phyloP scores from a whole-genome alignment of 2,888 invertebrate genomes.

The Acrocyrtus sp. region DNA sequence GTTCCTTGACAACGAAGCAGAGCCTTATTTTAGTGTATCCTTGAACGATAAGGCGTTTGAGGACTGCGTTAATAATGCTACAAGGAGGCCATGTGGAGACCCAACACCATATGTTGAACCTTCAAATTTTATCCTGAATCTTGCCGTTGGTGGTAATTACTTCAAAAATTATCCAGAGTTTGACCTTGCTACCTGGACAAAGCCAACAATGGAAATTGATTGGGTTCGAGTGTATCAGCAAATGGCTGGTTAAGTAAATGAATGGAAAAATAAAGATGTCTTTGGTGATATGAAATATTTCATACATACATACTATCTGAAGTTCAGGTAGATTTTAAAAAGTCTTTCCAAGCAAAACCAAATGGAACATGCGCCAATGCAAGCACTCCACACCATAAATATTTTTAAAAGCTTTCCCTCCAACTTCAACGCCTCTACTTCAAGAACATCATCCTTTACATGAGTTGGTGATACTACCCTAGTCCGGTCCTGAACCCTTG shows the following conservation, averaged over 20 bases:
- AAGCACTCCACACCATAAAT: background rate
- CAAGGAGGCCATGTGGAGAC: constrained; percentile 52
- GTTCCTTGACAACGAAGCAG: constrained; percentile 58
- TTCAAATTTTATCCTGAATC: constrained; percentile 56
- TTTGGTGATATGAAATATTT: no score
- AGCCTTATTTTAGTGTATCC: constrained; percentile 42
- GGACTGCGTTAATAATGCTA: constrained; percentile 25
- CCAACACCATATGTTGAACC: constrained; percentile 44
- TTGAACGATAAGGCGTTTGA: constrained; percentile 45
- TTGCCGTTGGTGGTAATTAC: constrained; percentile 59
- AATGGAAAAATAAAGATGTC: no score
- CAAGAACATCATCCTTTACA: background rate
- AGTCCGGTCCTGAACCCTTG: background rate
- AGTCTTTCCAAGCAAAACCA: no score
- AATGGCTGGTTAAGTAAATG: constrained; percentile 1
- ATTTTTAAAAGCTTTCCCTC: background rate
- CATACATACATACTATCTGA: no score
- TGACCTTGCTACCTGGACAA: constrained; percentile 53
- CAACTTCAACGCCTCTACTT: background rate
- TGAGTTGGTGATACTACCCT: background rate
- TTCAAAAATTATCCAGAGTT: constrained; percentile 36
- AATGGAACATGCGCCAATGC: no score
- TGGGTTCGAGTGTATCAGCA: constrained; percentile 59
- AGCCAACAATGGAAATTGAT: constrained; percentile 59
- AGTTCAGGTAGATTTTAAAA: no score